These are phyloP conservation scores for Drosophila willistoni DNA, from an alignment of 1,140 invertebrate genomes.

Conservation along the genomic window DNA sequence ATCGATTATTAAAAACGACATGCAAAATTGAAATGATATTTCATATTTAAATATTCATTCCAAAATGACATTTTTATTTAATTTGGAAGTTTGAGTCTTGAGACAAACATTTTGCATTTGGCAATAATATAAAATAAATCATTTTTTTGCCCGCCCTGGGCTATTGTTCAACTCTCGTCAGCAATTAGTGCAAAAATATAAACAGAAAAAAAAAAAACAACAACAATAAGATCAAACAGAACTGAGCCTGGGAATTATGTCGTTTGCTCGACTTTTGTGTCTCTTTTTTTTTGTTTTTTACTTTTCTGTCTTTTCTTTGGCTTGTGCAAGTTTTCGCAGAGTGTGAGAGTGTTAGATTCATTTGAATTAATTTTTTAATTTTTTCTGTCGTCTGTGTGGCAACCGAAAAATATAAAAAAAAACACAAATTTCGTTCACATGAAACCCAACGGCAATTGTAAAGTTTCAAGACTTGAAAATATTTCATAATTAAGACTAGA, in stretches of 20 bases:
- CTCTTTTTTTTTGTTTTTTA: neutral
- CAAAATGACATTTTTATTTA: neutral
- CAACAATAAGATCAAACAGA: conserved; percentile 27
- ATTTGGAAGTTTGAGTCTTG: neutral
- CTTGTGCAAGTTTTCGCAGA: conserved; percentile 18
- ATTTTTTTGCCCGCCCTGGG: conserved; percentile 13
- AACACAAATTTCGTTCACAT: neutral
- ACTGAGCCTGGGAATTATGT: conserved; percentile 23
- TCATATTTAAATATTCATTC: neutral
- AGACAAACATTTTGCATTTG: conserved; percentile 9
- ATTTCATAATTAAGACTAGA: conserved; percentile 2
- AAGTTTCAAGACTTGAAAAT: neutral
- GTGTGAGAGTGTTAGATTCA: conserved; percentile 17
- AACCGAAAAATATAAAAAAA: neutral
- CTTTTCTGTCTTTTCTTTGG: neutral
- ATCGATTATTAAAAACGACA: neutral
- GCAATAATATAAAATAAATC: conserved; percentile 34
- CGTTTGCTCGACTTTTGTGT: conserved; percentile 20
- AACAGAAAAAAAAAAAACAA: neutral
- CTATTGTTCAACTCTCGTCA: conserved; percentile 18
- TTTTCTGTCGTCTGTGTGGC: conserved; percentile 1
- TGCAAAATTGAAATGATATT: neutral
- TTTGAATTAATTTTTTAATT: conserved; percentile 22
- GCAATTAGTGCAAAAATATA: conserved; percentile 20
- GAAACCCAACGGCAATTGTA: conserved; percentile 16